phyloP scores from a whole-genome alignment of 1,140 invertebrate genomes.

The Leptinotarsa lineolata region DNA sequence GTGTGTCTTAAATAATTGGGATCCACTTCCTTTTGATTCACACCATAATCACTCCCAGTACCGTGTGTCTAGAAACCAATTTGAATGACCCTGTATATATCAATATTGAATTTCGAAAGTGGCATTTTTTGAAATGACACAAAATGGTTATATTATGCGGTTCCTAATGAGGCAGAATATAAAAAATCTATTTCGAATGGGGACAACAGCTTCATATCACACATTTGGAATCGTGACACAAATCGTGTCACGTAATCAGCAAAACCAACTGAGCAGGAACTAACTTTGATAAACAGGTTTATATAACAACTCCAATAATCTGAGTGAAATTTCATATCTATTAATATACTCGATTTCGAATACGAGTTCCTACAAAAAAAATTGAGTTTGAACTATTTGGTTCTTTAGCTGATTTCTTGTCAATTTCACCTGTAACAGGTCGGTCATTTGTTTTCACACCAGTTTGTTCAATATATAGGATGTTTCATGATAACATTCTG shows the following conservation, averaged over 20 bases:
- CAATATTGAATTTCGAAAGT: background rate
- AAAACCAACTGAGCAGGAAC: constrained; percentile 4
- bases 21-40: too few relatives aligned
- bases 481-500: too few relatives aligned
- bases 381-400: background rate
- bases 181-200: background rate
- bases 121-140: background rate
- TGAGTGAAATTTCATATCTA: background rate
- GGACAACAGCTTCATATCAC: background rate
- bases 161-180: background rate
- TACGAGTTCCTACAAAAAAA: background rate
- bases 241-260: background rate
- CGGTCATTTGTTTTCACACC: too few relatives aligned
- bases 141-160: background rate
- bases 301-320: background rate
- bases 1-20: too few relatives aligned
- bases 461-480: too few relatives aligned
- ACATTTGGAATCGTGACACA: background rate
- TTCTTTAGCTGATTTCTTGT: background rate
- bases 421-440: too few relatives aligned
- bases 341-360: background rate
- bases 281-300: constrained; percentile 5
- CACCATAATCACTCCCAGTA: too few relatives aligned
- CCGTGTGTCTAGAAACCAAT: too few relatives aligned
- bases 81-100: background rate